Evolutionary conservation across 1,140 invertebrate species (phyloP), one percentile per base, ranked within the genome.

Genomic region (Mamestra configurata): DNA sequence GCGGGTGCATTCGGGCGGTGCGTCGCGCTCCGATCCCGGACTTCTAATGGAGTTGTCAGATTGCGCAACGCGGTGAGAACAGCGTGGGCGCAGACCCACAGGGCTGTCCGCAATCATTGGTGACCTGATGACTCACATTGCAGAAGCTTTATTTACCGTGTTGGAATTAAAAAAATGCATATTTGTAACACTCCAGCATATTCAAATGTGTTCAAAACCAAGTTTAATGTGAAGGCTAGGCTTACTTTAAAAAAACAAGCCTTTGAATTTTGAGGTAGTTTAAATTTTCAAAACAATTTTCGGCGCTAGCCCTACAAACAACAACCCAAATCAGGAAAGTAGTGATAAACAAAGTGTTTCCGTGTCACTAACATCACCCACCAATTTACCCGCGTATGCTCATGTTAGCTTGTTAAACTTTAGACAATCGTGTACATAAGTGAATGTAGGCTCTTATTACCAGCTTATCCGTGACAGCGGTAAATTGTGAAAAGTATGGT

Each of bases 31-130:
- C 81, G 82, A 68, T 83, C 79, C 81, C 61, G 75, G 84, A 84
- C 84, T 73, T 88, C 88, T 92, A 93, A 92, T 93, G 90, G 91
- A 93, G 88, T 84, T 88, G 90, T 92, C 89, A 84, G 89, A 89
- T 93, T 94, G 89, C 88, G 92, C 90, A 93, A 94, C 53, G 24
- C 66, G 70, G 76, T 90, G 86, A 81, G 89, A 91, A 88, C 81
- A 83, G 86, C 82, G 88, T 87, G 85, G 89, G 87, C 81, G 85
- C 80, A 75, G 24, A 22, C 40, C 61, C 53, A 49, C 75, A 88
- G 83, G 88, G 87, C 46, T 77, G 75, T 68, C 73, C 70, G 53
- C 71, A 40, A 10, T 59, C 24, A 76, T 22, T 40, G 55, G 27
- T 59, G 73, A 64, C 40, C 73, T 40, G 35, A 35, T 76, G 37